These are phyloP conservation scores for Halocaridina rubra DNA, from an alignment of 2,888 invertebrate species.

Conservation along the genomic window DNA sequence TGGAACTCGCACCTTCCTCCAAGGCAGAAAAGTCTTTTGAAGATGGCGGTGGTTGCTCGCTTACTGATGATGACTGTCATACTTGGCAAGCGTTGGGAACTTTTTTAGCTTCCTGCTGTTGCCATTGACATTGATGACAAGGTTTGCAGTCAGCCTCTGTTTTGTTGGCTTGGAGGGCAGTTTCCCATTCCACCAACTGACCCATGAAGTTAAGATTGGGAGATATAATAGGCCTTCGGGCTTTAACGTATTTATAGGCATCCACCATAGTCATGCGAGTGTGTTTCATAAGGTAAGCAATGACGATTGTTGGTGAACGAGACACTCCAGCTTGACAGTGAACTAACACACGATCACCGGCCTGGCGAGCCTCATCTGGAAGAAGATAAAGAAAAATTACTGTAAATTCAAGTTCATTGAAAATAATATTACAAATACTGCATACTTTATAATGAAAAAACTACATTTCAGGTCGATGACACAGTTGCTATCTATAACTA, in stretches of 20 bases:
- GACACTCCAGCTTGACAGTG: conserved; percentile 97
- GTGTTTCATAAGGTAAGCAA: conserved; percentile 93
- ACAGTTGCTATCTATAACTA: too few relatives aligned
- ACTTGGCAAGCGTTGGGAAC: conserved; percentile 61
- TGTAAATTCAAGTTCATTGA: too few relatives aligned
- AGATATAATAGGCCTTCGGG: conserved; percentile 88
- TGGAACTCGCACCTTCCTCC: not conserved
- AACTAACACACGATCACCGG: conserved; percentile 81
- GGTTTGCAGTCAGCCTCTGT: conserved; percentile 58
- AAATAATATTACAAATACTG: too few relatives aligned
- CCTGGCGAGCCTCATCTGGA: conserved; percentile 80
- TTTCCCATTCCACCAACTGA: conserved; percentile 86
- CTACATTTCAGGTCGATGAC: too few relatives aligned
- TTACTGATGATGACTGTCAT: conserved; percentile 45
- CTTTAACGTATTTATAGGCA: conserved; percentile 87
- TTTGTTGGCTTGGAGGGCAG: conserved; percentile 71
- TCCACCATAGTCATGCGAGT: conserved; percentile 80
- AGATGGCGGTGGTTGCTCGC: not conserved
- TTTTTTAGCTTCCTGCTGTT: conserved; percentile 52
- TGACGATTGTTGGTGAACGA: conserved; percentile 92
- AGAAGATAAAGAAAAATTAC: conserved; percentile 67
- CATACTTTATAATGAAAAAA: too few relatives aligned
- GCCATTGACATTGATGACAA: conserved; percentile 63
- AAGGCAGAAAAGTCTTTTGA: not conserved
- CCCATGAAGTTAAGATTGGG: conserved; percentile 95